A percentile compares a stretch with the other conserved stretches of the same genome.
Conservation (phyloP, 2,888 invertebrate species). For the Plebejus anna region DNA sequence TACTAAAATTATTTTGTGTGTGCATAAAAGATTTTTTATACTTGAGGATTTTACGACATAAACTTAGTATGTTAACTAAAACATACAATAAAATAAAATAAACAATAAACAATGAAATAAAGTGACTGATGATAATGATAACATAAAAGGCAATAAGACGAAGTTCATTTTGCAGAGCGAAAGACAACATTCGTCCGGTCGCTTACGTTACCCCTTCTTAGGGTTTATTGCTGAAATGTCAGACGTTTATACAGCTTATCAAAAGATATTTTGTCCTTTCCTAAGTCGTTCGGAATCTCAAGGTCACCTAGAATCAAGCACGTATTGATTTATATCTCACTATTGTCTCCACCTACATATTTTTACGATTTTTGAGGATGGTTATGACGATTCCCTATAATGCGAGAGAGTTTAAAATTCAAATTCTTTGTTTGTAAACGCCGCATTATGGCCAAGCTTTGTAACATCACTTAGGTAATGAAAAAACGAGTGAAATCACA, state of each 20-base stretch:
- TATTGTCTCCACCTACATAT: neutral
- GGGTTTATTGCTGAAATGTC: constrained; percentile 22
- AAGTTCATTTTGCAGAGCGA: constrained; percentile 1
- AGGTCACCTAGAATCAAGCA: neutral
- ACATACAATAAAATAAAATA: neutral
- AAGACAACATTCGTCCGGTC: constrained; percentile 5
- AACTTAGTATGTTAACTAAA: neutral
- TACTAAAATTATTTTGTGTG: neutral
- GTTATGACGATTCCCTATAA: neutral
- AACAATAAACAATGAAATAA: neutral
- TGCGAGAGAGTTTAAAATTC: neutral
- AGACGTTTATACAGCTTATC: constrained; percentile 7
- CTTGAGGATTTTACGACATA: neutral
- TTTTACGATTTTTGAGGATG: neutral
- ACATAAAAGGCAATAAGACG: neutral
- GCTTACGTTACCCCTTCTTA: constrained; percentile 17
- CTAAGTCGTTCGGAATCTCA: constrained; percentile 10
- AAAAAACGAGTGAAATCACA: constrained; percentile 14
- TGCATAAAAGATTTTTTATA: neutral
- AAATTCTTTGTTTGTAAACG: constrained; percentile 1
- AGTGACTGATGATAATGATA: neutral
- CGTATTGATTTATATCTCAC: neutral
- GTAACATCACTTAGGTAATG: constrained; percentile 19
- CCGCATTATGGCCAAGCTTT: neutral
- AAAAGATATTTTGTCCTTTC: neutral